phyloP scores from a whole-genome alignment of 1,140 invertebrate genomes.

The Stegodyphus mimosarum region DNA sequence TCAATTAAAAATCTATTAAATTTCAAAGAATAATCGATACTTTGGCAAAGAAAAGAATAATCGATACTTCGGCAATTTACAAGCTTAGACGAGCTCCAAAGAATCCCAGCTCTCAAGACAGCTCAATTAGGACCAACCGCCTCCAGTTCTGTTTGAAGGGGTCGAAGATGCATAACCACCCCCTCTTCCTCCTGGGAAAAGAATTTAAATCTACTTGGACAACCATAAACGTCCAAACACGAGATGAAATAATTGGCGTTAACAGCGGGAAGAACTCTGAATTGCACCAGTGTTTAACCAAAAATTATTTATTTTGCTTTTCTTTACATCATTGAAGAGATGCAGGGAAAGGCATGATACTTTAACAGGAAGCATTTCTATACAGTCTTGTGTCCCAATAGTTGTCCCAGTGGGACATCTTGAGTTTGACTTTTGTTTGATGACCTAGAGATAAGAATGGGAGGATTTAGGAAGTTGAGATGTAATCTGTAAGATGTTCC shows the following conservation, averaged over 20 bases:
- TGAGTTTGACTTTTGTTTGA: neutral
- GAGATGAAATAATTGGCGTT: slow-evolving; percentile 20
- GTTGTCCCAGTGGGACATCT: slow-evolving; percentile 16
- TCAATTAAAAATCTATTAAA: too few species aligned
- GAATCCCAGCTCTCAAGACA: too few species aligned
- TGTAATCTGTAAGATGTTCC: neutral
- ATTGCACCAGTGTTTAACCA: neutral
- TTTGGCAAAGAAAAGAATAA: too few species aligned
- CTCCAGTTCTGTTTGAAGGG: neutral
- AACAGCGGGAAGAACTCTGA: slow-evolving; percentile 11
- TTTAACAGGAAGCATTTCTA: slow-evolving; percentile 37
- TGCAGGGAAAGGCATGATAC: neutral
- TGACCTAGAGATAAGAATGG: slow-evolving; percentile 49
- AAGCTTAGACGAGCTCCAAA: too few species aligned
- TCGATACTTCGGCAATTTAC: too few species aligned
- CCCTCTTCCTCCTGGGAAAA: neutral
- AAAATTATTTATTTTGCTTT: slow-evolving; percentile 22
- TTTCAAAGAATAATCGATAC: too few species aligned
- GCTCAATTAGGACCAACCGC: too few species aligned
- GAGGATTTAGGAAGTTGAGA: neutral
- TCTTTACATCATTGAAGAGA: slow-evolving; percentile 22
- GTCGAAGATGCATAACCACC: neutral
- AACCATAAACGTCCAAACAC: slow-evolving; percentile 10
- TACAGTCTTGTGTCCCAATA: slow-evolving; percentile 25
- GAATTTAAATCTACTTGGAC: slow-evolving; percentile 23